Evolutionary conservation across 2,888 invertebrate species (phyloP).

Genomic region (Ryuthela nishihirai): DNA sequence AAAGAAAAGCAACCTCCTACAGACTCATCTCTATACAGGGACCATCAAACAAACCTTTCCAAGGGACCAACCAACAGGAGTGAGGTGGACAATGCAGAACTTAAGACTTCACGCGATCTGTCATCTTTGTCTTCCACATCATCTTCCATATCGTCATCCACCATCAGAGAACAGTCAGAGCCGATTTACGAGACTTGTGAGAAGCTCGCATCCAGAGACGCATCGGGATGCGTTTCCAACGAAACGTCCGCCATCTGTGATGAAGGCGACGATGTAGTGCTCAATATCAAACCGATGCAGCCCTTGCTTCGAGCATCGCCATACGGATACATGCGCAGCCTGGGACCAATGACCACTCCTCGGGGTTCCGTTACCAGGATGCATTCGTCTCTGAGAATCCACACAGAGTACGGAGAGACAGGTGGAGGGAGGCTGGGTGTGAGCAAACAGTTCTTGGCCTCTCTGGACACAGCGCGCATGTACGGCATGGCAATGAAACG

Average conservation of each 20-base stretch:
- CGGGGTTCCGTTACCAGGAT: constrained; percentile 7
- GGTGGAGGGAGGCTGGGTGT: constrained; percentile 16
- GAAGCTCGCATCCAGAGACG: constrained; percentile 19
- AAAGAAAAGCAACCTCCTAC: constrained; percentile 18
- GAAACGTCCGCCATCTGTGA: constrained; percentile 57
- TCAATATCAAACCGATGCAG: constrained; percentile 86
- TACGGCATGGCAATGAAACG: constrained; percentile 45
- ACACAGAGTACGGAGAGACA: constrained; percentile 30
- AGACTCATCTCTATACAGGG: constrained; percentile 1
- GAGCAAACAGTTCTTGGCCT: constrained; percentile 19
- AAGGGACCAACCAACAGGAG: neutral
- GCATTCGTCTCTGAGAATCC: constrained; percentile 28
- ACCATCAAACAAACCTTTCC: neutral
- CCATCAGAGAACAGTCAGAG: constrained; percentile 8
- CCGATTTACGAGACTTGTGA: constrained; percentile 31
- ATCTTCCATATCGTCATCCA: too few relatives aligned
- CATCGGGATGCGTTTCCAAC: constrained; percentile 14
- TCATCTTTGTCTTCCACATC: too few relatives aligned
- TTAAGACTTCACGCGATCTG: too few relatives aligned
- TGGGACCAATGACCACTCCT: constrained; percentile 39
- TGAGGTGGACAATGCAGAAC: constrained; percentile 13
- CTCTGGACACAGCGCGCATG: constrained; percentile 25
- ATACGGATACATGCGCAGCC: constrained; percentile 45
- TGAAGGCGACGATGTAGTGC: constrained; percentile 60
- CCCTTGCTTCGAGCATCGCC: constrained; percentile 60